phyloP scores from a whole-genome alignment of 2,797 vertebrate genomes.

The Clamator glandarius region DNA sequence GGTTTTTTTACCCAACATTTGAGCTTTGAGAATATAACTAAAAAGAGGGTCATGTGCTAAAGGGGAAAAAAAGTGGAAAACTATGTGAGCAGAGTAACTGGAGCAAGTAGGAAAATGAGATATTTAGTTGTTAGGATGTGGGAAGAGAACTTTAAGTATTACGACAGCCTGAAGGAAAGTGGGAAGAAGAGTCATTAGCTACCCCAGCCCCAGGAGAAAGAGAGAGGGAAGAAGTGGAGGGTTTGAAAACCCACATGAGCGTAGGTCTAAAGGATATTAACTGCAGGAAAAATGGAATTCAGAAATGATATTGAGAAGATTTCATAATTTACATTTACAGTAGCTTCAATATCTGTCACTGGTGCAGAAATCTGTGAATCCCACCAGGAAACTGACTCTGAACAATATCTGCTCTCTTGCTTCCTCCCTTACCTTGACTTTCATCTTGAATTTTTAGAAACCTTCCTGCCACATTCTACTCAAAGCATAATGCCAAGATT shows the following conservation, averaged over 20 bases:
- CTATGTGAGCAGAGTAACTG: background rate
- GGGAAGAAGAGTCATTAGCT: background rate
- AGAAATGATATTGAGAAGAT: background rate
- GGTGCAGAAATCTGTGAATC: background rate
- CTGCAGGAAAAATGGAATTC: background rate
- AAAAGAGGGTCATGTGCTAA: background rate
- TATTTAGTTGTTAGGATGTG: background rate
- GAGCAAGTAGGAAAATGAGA: background rate
- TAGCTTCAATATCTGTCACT: background rate
- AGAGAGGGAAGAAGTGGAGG: background rate
- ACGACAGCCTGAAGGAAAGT: background rate
- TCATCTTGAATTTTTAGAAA: background rate
- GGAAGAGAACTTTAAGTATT: background rate
- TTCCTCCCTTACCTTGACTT: background rate
- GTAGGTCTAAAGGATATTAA: background rate
- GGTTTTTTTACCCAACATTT: background rate
- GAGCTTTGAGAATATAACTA: background rate
- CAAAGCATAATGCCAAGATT: background rate
- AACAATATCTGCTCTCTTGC: background rate
- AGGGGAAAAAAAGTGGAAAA: background rate
- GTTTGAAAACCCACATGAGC: background rate
- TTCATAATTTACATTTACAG: background rate
- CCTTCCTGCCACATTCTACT: conserved; percentile 12
- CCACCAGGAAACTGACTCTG: background rate
- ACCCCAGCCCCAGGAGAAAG: background rate